Percentiles rank a stretch among this genome's conserved stretches.
phyloP scores from a whole-genome alignment of 2,888 invertebrate genomes.

The Diplolepis rosae region DNA sequence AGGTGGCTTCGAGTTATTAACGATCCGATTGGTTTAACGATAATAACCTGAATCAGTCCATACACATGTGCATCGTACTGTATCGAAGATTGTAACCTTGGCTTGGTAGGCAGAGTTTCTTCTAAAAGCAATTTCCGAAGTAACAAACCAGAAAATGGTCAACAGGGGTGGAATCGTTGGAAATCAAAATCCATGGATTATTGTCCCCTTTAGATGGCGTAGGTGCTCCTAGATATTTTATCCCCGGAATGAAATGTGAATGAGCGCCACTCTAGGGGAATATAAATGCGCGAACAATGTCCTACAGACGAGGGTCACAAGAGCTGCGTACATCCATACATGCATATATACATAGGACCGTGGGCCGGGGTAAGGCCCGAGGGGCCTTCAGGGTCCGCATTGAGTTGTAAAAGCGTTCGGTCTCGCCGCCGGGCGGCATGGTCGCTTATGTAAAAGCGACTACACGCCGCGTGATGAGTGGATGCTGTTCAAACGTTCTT shows the following conservation, averaged over 20 bases:
- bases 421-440: constrained; percentile 70
- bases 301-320: constrained; percentile 49
- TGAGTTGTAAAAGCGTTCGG: constrained; percentile 74
- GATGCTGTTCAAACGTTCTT: constrained; percentile 72
- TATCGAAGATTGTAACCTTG: constrained; percentile 19
- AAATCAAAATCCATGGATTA: background rate
- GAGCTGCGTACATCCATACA: constrained; percentile 47
- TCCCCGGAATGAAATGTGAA: constrained; percentile 58
- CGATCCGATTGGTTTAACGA: constrained; percentile 29
- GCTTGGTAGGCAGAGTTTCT: background rate
- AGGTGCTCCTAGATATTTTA: constrained; percentile 33
- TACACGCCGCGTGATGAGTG: constrained; percentile 74
- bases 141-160: constrained; percentile 17
- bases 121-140: constrained; percentile 25
- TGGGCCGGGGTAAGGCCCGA: constrained; percentile 51
- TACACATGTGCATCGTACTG: constrained; percentile 28
- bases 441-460: constrained; percentile 73
- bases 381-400: constrained; percentile 65
- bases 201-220: background rate
- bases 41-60: constrained; percentile 30
- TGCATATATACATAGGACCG: constrained; percentile 44
- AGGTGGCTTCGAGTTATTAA: constrained; percentile 26
- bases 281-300: constrained; percentile 66
- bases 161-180: background rate
- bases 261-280: constrained; percentile 57